Evolutionary conservation across 2,888 invertebrate genomes (phyloP).

Genomic region (Volucella inanis): DNA sequence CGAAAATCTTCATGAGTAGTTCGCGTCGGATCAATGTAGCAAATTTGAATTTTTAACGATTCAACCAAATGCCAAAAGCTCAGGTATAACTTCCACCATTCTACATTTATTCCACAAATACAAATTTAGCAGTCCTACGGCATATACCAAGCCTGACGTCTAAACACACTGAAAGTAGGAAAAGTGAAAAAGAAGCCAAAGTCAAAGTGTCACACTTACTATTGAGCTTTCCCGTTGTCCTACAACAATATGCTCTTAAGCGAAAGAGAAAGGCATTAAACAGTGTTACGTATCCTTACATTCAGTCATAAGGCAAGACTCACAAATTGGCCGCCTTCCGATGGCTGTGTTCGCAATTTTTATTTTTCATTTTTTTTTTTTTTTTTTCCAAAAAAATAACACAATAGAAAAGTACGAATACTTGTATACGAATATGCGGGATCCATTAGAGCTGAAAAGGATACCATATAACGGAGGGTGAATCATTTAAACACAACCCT

Average conservation of each 20-base stretch:
- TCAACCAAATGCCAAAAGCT: neutral
- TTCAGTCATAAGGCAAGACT: constrained; percentile 4
- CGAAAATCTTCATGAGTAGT: neutral
- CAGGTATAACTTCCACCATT: no score
- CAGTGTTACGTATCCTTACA: neutral
- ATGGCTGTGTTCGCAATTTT: neutral
- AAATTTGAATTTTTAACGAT: neutral
- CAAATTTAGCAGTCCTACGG: no score
- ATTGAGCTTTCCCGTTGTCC: constrained; percentile 29
- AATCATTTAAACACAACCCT: constrained; percentile 53
- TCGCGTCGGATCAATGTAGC: neutral
- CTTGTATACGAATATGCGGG: constrained; percentile 14
- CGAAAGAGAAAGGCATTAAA: constrained; percentile 12
- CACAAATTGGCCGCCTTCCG: constrained; percentile 43
- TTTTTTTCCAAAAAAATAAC: constrained; percentile 15
- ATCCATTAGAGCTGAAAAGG: constrained; percentile 13
- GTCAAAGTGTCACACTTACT: constrained; percentile 53
- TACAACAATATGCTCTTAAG: constrained; percentile 27
- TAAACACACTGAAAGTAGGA: neutral
- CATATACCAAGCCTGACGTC: no score
- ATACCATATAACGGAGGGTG: neutral
- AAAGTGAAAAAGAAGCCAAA: constrained; percentile 41
- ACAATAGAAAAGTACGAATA: neutral
- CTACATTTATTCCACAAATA: no score
- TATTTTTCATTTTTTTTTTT: constrained; percentile 1